Conservation (phyloP, 2,888 invertebrate genomes). For the Acronicta aceris region DNA sequence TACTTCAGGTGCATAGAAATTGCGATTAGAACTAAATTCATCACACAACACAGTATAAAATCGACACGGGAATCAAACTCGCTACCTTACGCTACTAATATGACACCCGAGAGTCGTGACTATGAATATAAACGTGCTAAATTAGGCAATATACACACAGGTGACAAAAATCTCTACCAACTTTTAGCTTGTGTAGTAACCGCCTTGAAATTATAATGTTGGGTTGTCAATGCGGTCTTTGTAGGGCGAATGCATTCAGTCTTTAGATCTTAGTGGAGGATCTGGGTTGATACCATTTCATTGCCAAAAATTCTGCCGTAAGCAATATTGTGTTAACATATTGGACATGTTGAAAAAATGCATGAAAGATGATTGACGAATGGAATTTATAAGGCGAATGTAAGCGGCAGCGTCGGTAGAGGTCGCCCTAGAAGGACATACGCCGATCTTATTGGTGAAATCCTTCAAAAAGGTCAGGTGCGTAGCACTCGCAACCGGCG, state of each 20-base stretch:
- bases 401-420: too few relatives aligned
- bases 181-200: constrained; percentile 26
- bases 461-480: too few relatives aligned
- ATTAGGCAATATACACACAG: constrained; percentile 48
- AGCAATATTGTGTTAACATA: too few relatives aligned
- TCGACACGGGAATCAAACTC: constrained; percentile 29
- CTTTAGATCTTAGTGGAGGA: too few relatives aligned
- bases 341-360: too few relatives aligned
- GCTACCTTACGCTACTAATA: constrained; percentile 29
- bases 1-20: not conserved
- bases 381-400: too few relatives aligned
- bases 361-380: too few relatives aligned
- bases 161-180: constrained; percentile 51
- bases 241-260: not conserved
- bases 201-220: constrained; percentile 33
- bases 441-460: too few relatives aligned
- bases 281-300: too few relatives aligned
- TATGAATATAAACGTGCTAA: constrained; percentile 58
- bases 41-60: constrained; percentile 6
- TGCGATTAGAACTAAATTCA: not conserved
- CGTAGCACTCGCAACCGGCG: too few relatives aligned
- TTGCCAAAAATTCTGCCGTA: too few relatives aligned
- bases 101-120: constrained; percentile 36
- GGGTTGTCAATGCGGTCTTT: not conserved
- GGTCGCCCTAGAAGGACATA: too few relatives aligned